Conservation (phyloP, 2,113 vertebrate species). For the Gyps fulvus region DNA sequence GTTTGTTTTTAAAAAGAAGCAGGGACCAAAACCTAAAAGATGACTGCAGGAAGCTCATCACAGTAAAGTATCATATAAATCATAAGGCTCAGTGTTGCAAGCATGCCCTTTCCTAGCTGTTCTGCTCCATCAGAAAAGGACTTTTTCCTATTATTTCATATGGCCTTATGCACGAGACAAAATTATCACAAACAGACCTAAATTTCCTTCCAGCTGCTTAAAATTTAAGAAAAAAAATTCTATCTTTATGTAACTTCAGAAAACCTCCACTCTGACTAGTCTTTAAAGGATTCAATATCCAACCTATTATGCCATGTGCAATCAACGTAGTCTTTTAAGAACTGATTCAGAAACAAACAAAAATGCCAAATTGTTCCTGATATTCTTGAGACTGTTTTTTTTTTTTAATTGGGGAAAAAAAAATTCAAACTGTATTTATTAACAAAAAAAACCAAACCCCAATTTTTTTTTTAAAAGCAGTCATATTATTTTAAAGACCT, state of each 20-base stretch:
- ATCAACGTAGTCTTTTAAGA: neutral
- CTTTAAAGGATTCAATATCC: neutral
- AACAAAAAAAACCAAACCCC: fast-evolving
- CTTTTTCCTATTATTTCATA: neutral
- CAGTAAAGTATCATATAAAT: neutral
- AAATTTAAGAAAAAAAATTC: neutral
- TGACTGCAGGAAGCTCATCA: neutral
- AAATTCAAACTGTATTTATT: neutral
- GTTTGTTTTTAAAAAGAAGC: neutral
- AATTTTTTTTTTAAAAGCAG: neutral
- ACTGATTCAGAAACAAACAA: neutral
- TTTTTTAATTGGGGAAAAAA: neutral
- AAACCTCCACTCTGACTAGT: neutral
- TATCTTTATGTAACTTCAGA: neutral
- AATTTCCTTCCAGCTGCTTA: neutral
- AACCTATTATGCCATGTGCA: neutral
- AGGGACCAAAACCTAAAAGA: neutral
- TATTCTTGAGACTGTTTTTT: neutral
- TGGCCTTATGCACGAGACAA: neutral
- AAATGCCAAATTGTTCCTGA: neutral
- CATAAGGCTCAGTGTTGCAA: neutral
- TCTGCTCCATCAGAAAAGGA: neutral
- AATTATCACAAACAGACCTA: neutral
- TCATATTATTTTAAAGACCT: neutral
- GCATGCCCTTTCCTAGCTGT: neutral